A percentile compares a stretch with the other conserved stretches of the same genome.
phyloP scores from a whole-genome alignment of 2,113 vertebrate genomes.

The Serilophus lunatus region DNA sequence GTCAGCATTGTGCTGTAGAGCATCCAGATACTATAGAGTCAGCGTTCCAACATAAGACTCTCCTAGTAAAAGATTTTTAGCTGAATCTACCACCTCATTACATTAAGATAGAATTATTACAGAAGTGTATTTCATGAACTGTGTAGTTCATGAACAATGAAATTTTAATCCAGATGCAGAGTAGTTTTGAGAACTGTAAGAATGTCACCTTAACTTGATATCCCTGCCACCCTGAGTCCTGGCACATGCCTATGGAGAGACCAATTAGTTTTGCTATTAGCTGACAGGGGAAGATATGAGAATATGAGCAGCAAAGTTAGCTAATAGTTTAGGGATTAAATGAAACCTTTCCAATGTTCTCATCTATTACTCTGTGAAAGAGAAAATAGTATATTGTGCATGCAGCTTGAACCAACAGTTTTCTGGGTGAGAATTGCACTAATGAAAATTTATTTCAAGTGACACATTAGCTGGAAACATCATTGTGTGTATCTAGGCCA shows the following conservation, averaged over 20 bases:
- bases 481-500: not conserved
- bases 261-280: not conserved
- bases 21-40: not conserved
- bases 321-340: not conserved
- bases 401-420: not conserved
- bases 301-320: not conserved
- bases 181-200: not conserved
- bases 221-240: not conserved
- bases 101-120: slow-evolving; percentile 10
- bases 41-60: not conserved
- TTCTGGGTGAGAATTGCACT: not conserved
- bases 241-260: not conserved
- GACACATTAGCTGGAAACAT: not conserved
- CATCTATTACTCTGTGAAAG: not conserved
- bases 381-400: not conserved
- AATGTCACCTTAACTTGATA: not conserved
- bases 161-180: slow-evolving; percentile 12
- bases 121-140: not conserved
- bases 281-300: not conserved
- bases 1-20: not conserved
- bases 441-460: slow-evolving; percentile 2
- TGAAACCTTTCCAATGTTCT: not conserved
- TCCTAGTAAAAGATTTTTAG: not conserved
- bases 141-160: not conserved
- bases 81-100: not conserved